These are phyloP conservation scores for Drosophila rubida DNA, from an alignment of 2,888 invertebrate genomes.

Conservation along the genomic window DNA sequence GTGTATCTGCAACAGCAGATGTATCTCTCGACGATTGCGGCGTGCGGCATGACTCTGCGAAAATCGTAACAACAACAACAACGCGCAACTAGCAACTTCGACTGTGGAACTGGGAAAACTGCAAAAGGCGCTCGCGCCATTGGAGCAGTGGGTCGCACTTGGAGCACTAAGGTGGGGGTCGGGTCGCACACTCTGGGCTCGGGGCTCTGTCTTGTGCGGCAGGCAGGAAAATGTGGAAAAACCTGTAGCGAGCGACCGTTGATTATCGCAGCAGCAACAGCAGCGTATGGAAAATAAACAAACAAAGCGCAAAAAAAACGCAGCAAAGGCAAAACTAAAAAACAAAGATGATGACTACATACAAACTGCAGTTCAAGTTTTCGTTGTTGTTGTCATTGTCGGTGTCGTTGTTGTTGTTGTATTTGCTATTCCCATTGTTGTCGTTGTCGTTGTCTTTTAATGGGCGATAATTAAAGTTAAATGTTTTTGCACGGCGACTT, in stretches of 20 bases:
- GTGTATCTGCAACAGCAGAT: conserved; percentile 17
- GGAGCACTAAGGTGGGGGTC: conserved; percentile 36
- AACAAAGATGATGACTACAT: conserved; percentile 49
- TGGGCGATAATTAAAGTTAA: conserved; percentile 73
- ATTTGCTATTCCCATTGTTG: conserved; percentile 17
- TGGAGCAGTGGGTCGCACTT: conserved; percentile 75
- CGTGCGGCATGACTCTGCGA: conserved; percentile 67
- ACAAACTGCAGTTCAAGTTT: conserved; percentile 40
- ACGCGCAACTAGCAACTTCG: conserved; percentile 20
- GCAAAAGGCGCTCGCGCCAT: conserved; percentile 52
- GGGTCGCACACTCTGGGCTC: conserved; percentile 42
- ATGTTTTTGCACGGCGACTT: conserved; percentile 49
- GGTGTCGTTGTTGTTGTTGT: conserved; percentile 25
- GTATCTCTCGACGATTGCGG: conserved; percentile 53
- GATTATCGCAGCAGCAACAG: conserved; percentile 33
- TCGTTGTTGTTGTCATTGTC: conserved; percentile 30
- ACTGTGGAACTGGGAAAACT: conserved; percentile 30
- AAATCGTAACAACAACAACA: conserved; percentile 30
- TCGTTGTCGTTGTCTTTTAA: conserved; percentile 50
- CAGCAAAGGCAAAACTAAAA: conserved; percentile 28
- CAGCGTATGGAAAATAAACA: conserved; percentile 40
- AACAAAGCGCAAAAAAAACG: conserved; percentile 36
- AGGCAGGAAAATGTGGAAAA: conserved; percentile 68
- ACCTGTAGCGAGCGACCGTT: conserved; percentile 55
- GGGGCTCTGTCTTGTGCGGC: conserved; percentile 43